Conservation (phyloP, 2,113 vertebrate species). For the Hydrochoerus hydrochaeris region DNA sequence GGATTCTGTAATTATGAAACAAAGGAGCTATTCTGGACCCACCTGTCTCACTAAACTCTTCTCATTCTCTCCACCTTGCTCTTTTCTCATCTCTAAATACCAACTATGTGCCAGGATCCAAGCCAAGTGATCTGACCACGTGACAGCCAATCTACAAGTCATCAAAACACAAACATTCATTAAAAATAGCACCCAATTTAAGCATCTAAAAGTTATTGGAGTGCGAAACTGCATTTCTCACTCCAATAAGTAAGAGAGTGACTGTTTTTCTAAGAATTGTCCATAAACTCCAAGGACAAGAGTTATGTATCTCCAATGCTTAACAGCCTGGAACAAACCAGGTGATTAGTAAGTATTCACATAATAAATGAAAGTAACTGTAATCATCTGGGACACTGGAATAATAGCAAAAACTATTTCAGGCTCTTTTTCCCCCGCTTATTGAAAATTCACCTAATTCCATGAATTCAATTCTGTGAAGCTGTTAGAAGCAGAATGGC, state of each 20-base stretch:
- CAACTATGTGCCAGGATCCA: not conserved
- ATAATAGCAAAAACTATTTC: conserved; percentile 23
- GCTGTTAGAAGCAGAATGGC: not conserved
- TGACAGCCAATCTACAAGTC: not conserved
- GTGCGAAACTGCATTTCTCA: not conserved
- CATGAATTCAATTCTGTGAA: not conserved
- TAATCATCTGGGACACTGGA: not conserved
- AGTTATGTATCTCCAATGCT: not conserved
- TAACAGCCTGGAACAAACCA: not conserved
- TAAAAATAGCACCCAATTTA: conserved; percentile 1
- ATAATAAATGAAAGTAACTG: conserved; percentile 16
- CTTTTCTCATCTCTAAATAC: not conserved
- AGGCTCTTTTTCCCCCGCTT: not conserved
- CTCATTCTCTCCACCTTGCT: not conserved
- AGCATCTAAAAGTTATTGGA: conserved; percentile 1
- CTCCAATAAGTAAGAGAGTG: not conserved
- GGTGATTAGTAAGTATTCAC: not conserved
- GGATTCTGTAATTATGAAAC: conserved; percentile 14
- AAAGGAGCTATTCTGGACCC: not conserved
- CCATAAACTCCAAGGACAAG: not conserved
- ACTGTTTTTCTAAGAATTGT: conserved; percentile 33
- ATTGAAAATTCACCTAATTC: conserved; percentile 26
- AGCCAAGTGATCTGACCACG: not conserved
- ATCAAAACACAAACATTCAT: conserved; percentile 1
- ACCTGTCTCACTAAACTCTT: not conserved